Evolutionary conservation across 2,888 invertebrate species (phyloP), one percentile per base, ranked within the genome.

Genomic region (Tiliacea aurago): DNA sequence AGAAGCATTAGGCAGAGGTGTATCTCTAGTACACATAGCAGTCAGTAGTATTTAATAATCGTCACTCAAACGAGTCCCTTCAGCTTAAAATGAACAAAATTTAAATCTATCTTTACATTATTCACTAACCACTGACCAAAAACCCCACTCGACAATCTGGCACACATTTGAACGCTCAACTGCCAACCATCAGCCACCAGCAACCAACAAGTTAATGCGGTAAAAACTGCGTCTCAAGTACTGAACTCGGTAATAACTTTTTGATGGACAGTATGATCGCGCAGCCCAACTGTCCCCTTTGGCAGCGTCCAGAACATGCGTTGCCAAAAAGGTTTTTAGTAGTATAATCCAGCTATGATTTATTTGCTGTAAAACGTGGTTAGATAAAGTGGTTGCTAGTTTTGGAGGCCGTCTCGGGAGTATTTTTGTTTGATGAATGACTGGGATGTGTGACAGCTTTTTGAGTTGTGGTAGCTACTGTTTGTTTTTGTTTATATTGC

Each of bases 261-360:
- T 87, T 90, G 89, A 91, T 90, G 89, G 88, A 91, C 90, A 87
- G 85, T 86, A 87, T 90, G 85, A 90, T 91, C 84, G 81, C 85
- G 80, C 63, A 64, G 71, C 86, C 76, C 75, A 77, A 85, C 85
- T 85, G 87, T 84, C 82, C 88, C 77, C 85, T 79, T 91, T 91
- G 91, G 91, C 91, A 91, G 79, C 68, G 45, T 41, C 62, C 81
- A 71, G 86, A 70, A 76, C 76, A 73, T 53, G 67, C 74, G 76
- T 76, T 87, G 86, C 86, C 86, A 87, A 85, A 87, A 85, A 85
- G 80, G 87, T 80, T 87, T 87, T 84, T 84, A 81, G 81, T 83
- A 72, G 80, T 78, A 65, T 82, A 83, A 85, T 81, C 64, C 75
- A 61, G 70, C 62, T 55, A 78, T 84, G 84, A 81, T 86, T 79